Percentiles rank a stretch among this genome's conserved stretches.
Evolutionary conservation across 1,140 invertebrate species (phyloP).

Genomic region (Bursaphelenchus mucronatus): DNA sequence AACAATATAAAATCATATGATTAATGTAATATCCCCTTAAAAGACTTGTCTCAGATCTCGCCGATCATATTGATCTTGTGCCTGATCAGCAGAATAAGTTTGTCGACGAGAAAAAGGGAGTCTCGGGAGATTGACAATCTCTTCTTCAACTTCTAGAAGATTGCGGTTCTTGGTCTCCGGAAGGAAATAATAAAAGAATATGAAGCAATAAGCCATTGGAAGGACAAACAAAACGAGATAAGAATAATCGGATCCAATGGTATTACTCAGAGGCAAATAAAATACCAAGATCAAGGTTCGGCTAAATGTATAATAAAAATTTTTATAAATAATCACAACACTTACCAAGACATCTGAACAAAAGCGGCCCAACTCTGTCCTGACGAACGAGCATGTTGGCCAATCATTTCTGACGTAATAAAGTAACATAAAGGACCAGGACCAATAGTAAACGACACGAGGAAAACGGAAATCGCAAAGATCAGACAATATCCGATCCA

Average conservation of each 20-base stretch:
- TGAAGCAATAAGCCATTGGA: slow-evolving; percentile 40
- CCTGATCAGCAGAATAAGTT: background rate
- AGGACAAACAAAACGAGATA: slow-evolving; percentile 49
- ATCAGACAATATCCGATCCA: slow-evolving; percentile 51
- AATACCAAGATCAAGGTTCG: slow-evolving; percentile 40
- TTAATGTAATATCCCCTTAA: no score
- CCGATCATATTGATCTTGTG: no score
- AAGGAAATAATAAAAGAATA: slow-evolving; percentile 47
- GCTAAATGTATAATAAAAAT: slow-evolving; percentile 26
- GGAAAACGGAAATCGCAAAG: slow-evolving; percentile 45
- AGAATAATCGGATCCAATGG: slow-evolving; percentile 38
- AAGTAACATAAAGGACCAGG: slow-evolving; percentile 54
- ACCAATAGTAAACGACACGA: slow-evolving; percentile 50
- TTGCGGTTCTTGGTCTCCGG: slow-evolving; percentile 53
- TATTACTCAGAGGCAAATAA: slow-evolving; percentile 48
- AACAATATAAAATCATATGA: no score
- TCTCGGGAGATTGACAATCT: slow-evolving; percentile 26
- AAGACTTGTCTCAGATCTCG: no score
- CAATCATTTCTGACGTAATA: slow-evolving; percentile 51
- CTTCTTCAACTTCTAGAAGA: slow-evolving; percentile 43
- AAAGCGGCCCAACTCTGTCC: slow-evolving; percentile 52
- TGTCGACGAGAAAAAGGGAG: slow-evolving; percentile 21
- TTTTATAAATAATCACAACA: background rate
- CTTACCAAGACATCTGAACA: slow-evolving; percentile 49
- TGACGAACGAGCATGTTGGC: slow-evolving; percentile 53